Percentiles rank a stretch among this genome's conserved stretches.
These are phyloP conservation scores for Hybos culiciformis DNA, from an alignment of 2,888 invertebrate genomes.

Conservation along the genomic window DNA sequence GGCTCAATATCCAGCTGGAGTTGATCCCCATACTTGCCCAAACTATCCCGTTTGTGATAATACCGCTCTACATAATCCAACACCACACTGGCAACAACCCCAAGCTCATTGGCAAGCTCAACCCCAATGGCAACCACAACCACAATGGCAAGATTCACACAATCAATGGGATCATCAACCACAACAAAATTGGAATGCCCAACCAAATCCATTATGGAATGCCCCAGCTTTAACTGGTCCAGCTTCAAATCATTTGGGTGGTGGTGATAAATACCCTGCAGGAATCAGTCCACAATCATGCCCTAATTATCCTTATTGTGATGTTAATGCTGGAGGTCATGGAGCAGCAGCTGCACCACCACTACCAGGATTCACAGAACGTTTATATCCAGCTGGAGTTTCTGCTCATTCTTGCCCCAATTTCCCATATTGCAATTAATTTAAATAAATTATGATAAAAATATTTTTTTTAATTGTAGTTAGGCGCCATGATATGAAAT, in stretches of 20 bases:
- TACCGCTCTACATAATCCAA: conserved; percentile 30
- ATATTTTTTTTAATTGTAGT: too few species aligned
- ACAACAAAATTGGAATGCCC: conserved; percentile 23
- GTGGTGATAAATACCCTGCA: conserved; percentile 36
- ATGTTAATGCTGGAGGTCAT: conserved; percentile 29
- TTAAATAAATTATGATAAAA: too few species aligned
- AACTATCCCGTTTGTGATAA: conserved; percentile 40
- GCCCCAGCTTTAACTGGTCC: conserved; percentile 21
- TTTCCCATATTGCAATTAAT: conserved; percentile 37
- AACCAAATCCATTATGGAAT: conserved; percentile 16
- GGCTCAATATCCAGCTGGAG: conserved; percentile 38
- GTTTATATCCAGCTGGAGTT: conserved; percentile 38
- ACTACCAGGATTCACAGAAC: conserved; percentile 36
- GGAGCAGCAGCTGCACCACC: conserved; percentile 31
- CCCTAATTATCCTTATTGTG: conserved; percentile 42
- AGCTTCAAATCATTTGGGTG: conserved; percentile 19
- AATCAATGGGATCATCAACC: conserved; percentile 20
- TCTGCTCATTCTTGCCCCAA: conserved; percentile 37
- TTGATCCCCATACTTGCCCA: conserved; percentile 38
- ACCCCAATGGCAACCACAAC: conserved; percentile 16
- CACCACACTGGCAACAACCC: conserved; percentile 24
- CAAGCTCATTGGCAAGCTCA: conserved; percentile 17
- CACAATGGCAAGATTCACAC: conserved; percentile 17
- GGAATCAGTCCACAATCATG: conserved; percentile 38
- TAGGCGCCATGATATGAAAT: too few species aligned